Percentiles rank a stretch among this genome's conserved stretches.
Conservation (phyloP, 2,113 vertebrate genomes). For the Lycaon pictus region DNA sequence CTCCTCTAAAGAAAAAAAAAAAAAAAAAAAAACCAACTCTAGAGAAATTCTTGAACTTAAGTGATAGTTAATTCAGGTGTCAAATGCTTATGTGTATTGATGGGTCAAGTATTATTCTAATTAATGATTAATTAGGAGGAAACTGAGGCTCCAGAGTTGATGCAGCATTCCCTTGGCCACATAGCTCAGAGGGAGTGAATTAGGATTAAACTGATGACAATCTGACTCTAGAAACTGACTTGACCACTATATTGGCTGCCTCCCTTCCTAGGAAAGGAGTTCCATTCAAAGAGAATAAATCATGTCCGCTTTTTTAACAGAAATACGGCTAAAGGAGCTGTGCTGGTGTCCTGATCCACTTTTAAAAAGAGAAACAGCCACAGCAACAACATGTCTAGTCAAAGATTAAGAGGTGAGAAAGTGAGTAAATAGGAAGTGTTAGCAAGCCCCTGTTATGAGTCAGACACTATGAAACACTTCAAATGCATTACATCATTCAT, state of each 20-base stretch:
- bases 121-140: not conserved
- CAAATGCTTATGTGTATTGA: not conserved
- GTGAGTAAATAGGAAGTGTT: not conserved
- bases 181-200: not conserved
- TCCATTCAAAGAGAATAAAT: not conserved
- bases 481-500: not conserved
- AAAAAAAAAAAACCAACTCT: too few relatives aligned
- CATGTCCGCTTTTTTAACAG: not conserved
- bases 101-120: not conserved
- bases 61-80: not conserved
- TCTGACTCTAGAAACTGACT: not conserved
- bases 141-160: not conserved
- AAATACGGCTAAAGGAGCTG: not conserved
- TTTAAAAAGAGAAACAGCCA: not conserved
- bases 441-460: not conserved
- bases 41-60: not conserved
- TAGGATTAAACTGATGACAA: not conserved
- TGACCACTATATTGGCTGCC: not conserved
- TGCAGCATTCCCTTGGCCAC: not conserved
- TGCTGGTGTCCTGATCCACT: not conserved
- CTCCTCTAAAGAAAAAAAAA: not conserved
- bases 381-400: not conserved
- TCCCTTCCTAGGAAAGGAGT: not conserved
- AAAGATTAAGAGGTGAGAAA: not conserved
- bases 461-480: not conserved